A percentile compares a stretch with the other conserved stretches of the same genome.
Conservation (phyloP, 2,797 vertebrate species). For the Rhinoraja longicauda region DNA sequence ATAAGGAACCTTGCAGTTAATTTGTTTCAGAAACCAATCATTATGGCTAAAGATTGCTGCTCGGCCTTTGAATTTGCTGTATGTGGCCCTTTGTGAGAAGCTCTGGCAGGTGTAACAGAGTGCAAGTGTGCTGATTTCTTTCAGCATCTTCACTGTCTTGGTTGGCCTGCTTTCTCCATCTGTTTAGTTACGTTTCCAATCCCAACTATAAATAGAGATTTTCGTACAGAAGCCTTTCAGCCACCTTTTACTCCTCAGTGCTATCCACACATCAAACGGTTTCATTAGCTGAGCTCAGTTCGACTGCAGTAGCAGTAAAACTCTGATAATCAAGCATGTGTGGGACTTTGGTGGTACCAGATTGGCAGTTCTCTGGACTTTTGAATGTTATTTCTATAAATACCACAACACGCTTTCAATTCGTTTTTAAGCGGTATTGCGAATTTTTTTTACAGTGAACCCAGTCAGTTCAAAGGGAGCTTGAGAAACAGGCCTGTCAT, state of each 20-base stretch:
- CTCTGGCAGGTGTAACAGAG: not conserved
- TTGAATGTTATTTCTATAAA: too few species aligned
- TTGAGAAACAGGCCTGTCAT: too few species aligned
- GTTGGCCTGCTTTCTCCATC: not conserved
- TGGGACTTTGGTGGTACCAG: too few species aligned
- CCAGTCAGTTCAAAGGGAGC: not conserved
- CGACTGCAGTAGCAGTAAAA: not conserved
- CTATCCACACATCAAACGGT: not conserved
- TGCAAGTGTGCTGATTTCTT: not conserved
- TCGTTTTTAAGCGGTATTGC: too few species aligned
- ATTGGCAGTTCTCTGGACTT: too few species aligned
- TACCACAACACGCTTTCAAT: too few species aligned
- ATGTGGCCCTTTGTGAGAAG: not conserved
- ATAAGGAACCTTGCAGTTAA: not conserved
- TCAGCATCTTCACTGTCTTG: too few species aligned
- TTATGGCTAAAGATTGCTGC: not conserved
- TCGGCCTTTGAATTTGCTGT: not conserved
- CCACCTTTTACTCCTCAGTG: too few species aligned
- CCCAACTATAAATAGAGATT: not conserved
- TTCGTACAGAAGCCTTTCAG: not conserved
- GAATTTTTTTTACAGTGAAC: too few species aligned
- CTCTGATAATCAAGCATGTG: too few species aligned
- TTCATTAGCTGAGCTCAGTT: not conserved
- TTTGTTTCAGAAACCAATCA: not conserved
- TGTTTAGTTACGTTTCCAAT: not conserved